Base-by-base conservation (phyloP, 2,113 vertebrate genomes). In the Rafetus swinhoei region DNA sequence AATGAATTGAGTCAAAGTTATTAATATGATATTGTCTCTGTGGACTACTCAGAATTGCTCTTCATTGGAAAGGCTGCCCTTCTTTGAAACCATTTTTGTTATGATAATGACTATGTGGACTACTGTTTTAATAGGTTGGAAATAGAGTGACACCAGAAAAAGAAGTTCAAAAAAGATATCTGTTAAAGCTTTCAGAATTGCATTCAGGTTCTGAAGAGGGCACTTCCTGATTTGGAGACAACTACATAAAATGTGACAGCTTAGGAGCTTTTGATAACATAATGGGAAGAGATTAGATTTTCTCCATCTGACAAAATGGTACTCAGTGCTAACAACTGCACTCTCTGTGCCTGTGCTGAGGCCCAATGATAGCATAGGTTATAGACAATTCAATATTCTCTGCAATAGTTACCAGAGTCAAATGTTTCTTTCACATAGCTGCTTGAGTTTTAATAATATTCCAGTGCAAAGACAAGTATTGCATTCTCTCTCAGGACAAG, bases 301-400 rank as follows among this genome's bases (percentile, higher is more conserved):
- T 53, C 39, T 9, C 50, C 69, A 87, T 29, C 82, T 53, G 79
- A 65, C 16, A 60, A 94, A 94, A 85, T 27, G 77, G 72, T 14
- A 79, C 39, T 59, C 60, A 56, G 56, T 87, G n/a, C 81, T 83
- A 74, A 92, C 74, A 93, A 82, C 62, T 74, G 53, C 50, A 72
- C 21, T 69, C 54, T 77, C 1, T 60, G 27, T 0, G 0, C 19
- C 29, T 60, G 9, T 6, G 52, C 82, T 57, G 22, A 5, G 2
- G 27, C 76, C 84, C 72, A 55, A 14, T 5, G 27, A 39, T 4
- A 22, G 29, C 65, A 62, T 59, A 15, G 74, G 57, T 10, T 79
- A 29, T 6, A 45, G 27, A 85, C 69, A 19, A n/a, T 32, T 11
- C 52, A 85, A 50, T 32, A 39, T 0, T 1, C 27, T 54, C 45